Evolutionary conservation across 2,888 invertebrate species (phyloP), one percentile per base, ranked within the genome.

Genomic region (Drosophila atripex): DNA sequence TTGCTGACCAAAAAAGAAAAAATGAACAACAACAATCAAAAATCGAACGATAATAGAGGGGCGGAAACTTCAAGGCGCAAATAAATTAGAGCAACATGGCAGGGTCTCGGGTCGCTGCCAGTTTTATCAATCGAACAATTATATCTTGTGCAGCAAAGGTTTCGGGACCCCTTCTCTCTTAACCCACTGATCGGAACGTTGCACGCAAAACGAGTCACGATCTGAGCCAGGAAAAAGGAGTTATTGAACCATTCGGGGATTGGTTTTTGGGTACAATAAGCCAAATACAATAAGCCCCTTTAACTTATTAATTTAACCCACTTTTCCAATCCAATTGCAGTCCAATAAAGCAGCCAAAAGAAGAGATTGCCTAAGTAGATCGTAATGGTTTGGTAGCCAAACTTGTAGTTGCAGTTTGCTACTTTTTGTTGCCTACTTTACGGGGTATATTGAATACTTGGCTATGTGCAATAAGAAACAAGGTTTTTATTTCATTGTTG

Each of bases 181-280:
- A 7, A 1, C 6, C 56, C 12, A 49, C 63, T 72, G 72, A 75
- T 68, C 78, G 76, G 66, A 35, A 11, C 11, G 38, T 41, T 41
- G 61, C 80, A 86, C 80, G 84, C 80, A 83, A 71, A 86, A 80
- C 84, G 39, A 77, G 80, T 80, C 80, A 80, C 80, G 80, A 86
- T 71, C 63, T 52, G 46, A 54, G 60, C 28, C 57, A n/a, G 60
- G 30, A 53, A 56, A 70, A 72, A 54, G 38, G 63, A 71, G 59
- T 58, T 55, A 39, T 45, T 14, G n/a, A 45, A 16, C n/a, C 46
- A 18, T 21, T 38, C 25, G 45, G 18, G 43, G 45, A 46, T 70
- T 59, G 71, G 60, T 28, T 28, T 28, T 28, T 28, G 28, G 28
- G 28, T 28, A 50, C 45, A 28, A 45, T 59, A 75, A 41, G 39